These are phyloP conservation scores for Drosophila histrio DNA, from an alignment of 2,888 invertebrate species.

Conservation along the genomic window DNA sequence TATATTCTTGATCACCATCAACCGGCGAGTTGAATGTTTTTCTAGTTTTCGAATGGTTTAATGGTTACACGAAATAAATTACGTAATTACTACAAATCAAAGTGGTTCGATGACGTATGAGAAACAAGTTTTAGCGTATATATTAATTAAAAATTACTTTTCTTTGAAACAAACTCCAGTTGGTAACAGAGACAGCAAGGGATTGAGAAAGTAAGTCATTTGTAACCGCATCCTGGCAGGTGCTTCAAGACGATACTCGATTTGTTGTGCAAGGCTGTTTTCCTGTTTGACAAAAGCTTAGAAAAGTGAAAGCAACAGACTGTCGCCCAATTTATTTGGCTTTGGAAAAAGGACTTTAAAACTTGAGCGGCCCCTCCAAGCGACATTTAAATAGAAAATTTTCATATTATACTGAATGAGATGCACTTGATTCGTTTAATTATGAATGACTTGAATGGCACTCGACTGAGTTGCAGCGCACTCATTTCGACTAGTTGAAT, in stretches of 20 bases:
- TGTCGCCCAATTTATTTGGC: constrained; percentile 17
- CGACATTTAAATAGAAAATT: constrained; percentile 12
- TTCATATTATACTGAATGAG: constrained; percentile 4
- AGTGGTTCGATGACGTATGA: too few relatives aligned
- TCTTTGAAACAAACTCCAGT: neutral
- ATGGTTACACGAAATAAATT: too few relatives aligned
- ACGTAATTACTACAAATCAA: too few relatives aligned
- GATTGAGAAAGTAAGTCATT: neutral
- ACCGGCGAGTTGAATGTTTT: too few relatives aligned
- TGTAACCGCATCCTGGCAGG: constrained; percentile 2
- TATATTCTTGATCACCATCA: too few relatives aligned
- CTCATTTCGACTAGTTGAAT: constrained; percentile 62
- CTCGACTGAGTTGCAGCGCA: constrained; percentile 29
- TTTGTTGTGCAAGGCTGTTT: constrained; percentile 40
- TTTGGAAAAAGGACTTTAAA: neutral
- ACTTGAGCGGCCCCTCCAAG: neutral
- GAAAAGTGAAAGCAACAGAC: neutral
- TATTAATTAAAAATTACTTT: constrained; percentile 7
- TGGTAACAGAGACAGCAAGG: constrained; percentile 3
- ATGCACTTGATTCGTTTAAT: constrained; percentile 43
- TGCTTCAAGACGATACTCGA: constrained; percentile 33
- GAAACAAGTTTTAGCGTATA: neutral
- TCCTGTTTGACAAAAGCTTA: constrained; percentile 14
- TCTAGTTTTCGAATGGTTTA: too few relatives aligned
- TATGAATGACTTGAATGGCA: constrained; percentile 52